Percentiles rank a stretch among this genome's conserved stretches.
These are phyloP conservation scores for Myrmecobius fasciatus DNA, from an alignment of 2,113 vertebrate species.

Conservation along the genomic window DNA sequence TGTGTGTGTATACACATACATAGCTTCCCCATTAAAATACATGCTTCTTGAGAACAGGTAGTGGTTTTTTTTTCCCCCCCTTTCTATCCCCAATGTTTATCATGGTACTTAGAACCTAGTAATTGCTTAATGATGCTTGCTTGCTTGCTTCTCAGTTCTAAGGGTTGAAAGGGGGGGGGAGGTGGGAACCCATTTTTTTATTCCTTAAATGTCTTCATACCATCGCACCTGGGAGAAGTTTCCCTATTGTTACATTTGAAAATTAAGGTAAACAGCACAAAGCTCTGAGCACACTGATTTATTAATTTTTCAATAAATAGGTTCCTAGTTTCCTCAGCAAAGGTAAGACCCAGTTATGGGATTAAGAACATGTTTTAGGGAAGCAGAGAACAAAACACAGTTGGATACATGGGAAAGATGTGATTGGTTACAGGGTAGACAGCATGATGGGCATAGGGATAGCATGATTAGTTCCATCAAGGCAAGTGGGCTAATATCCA, in stretches of 20 bases:
- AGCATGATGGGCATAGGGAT: neutral
- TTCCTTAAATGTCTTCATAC: neutral
- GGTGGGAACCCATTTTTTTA: neutral
- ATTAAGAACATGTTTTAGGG: neutral
- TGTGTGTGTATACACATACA: neutral
- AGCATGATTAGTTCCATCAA: neutral
- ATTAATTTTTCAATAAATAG: neutral
- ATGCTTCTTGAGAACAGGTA: neutral
- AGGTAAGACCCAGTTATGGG: neutral
- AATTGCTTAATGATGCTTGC: neutral
- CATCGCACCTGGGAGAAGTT: neutral
- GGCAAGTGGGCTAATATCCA: neutral
- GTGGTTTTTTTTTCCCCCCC: neutral
- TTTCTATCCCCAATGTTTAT: neutral
- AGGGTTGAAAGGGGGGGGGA: no score
- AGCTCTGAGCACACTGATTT: neutral
- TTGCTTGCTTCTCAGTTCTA: neutral
- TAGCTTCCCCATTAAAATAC: neutral
- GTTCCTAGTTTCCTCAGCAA: neutral
- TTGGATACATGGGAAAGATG: neutral
- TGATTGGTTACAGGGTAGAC: neutral
- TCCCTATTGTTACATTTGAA: neutral
- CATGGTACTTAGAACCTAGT: neutral
- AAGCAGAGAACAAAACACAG: neutral
- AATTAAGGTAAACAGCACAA: neutral